Conservation (phyloP, 2,888 invertebrate species). For the Torymus aiolomorphi region DNA sequence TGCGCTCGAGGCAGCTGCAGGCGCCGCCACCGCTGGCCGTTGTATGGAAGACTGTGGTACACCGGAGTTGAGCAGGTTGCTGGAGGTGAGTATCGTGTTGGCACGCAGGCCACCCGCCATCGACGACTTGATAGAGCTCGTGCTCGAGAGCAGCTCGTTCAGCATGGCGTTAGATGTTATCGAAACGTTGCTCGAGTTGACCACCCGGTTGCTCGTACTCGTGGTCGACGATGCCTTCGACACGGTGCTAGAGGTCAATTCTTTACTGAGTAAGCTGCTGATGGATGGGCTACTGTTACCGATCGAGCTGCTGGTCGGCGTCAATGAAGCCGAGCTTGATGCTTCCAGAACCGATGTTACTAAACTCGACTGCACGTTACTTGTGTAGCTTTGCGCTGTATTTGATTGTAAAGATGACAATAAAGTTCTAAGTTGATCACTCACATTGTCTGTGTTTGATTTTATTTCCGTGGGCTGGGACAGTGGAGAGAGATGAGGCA, state of each 20-base stretch:
- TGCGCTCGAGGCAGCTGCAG: not conserved
- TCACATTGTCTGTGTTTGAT: slow-evolving; percentile 84
- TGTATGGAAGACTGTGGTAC: slow-evolving; percentile 68
- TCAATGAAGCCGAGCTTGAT: slow-evolving; percentile 62
- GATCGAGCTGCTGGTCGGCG: slow-evolving; percentile 61
- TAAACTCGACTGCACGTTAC: slow-evolving; percentile 75
- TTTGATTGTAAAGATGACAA: slow-evolving; percentile 82
- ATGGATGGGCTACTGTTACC: not conserved
- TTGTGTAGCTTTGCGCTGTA: slow-evolving; percentile 73
- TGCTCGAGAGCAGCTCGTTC: slow-evolving; percentile 73
- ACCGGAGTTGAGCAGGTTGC: slow-evolving; percentile 69
- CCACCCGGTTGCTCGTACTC: not conserved
- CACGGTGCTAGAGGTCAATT: not conserved
- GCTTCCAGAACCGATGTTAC: slow-evolving; percentile 63
- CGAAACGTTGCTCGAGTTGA: slow-evolving; percentile 64
- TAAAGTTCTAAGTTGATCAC: slow-evolving; percentile 82
- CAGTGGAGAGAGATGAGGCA: slow-evolving; percentile 83
- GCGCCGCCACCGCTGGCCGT: slow-evolving; percentile 57
- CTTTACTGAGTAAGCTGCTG: not conserved
- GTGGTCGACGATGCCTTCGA: slow-evolving; percentile 24
- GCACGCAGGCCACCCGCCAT: slow-evolving; percentile 67
- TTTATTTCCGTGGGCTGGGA: slow-evolving; percentile 85
- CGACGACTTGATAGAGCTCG: slow-evolving; percentile 69
- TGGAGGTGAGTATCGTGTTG: slow-evolving; percentile 69
- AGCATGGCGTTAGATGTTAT: slow-evolving; percentile 73